These are phyloP conservation scores for Drosophila tripunctata DNA, from an alignment of 2,888 invertebrate species.

Conservation along the genomic window DNA sequence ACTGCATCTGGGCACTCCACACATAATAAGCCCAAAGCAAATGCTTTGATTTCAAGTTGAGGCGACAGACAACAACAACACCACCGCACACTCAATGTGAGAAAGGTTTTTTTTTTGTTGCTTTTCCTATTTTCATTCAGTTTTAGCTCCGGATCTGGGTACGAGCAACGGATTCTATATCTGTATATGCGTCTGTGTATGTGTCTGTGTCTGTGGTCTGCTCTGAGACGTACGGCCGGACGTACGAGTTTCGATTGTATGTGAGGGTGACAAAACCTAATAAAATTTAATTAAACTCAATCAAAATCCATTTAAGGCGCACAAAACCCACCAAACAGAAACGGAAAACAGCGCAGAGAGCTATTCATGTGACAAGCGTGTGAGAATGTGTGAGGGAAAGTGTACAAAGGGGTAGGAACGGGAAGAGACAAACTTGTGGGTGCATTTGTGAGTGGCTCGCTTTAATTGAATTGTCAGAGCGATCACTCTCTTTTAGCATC, in stretches of 20 bases:
- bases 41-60: conserved; percentile 66
- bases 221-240: conserved; percentile 52
- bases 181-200: neutral
- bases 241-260: conserved; percentile 43
- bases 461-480: conserved; percentile 69
- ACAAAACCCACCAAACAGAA: conserved; percentile 39
- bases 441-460: conserved; percentile 53
- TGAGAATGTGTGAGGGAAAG: neutral
- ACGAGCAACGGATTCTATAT: conserved; percentile 2
- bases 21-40: conserved; percentile 64
- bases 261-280: conserved; percentile 84
- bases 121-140: neutral
- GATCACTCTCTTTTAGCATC: conserved; percentile 28
- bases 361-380: conserved; percentile 9
- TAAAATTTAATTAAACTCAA: conserved; percentile 85
- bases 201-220: neutral
- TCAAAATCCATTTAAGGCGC: conserved; percentile 83
- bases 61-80: conserved; percentile 6
- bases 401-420: neutral
- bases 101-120: neutral
- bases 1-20: conserved; percentile 41
- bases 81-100: conserved; percentile 1
- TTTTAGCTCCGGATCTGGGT: conserved; percentile 2
- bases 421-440: conserved; percentile 30
- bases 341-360: neutral